phyloP scores from a whole-genome alignment of 2,888 invertebrate genomes.

The Drosophila antonietae region DNA sequence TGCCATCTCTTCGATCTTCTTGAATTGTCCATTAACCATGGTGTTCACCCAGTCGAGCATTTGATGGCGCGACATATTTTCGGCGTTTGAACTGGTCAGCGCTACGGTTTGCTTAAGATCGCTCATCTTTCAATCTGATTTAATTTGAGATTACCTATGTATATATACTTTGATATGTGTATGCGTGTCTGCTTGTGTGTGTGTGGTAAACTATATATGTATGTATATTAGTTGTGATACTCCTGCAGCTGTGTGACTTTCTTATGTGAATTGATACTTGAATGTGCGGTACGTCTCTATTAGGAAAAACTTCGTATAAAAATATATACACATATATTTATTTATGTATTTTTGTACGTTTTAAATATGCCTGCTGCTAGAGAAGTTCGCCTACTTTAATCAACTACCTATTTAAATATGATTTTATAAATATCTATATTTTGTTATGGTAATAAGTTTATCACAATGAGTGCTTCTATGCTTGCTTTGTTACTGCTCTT shows the following conservation, averaged over 20 bases:
- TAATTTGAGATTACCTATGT: background rate
- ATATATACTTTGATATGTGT: background rate
- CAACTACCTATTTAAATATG: background rate
- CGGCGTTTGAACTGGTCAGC: slow-evolving; percentile 85
- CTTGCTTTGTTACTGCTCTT: slow-evolving; percentile 14
- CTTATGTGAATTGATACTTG: slow-evolving; percentile 1
- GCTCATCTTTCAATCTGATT: slow-evolving; percentile 32
- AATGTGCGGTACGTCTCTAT: background rate
- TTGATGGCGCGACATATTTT: slow-evolving; percentile 98
- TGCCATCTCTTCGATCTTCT: slow-evolving; percentile 98
- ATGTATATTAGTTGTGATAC: slow-evolving; percentile 10
- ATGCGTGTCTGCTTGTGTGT: background rate
- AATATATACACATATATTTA: background rate
- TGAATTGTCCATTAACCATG: slow-evolving; percentile 94
- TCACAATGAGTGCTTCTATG: background rate
- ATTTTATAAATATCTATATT: background rate
- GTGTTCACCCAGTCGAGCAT: slow-evolving; percentile 99
- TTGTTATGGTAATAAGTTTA: background rate
- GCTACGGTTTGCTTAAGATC: slow-evolving; percentile 70
- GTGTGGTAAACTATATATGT: background rate
- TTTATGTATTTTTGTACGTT: background rate
- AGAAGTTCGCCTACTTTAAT: background rate
- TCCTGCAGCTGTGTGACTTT: slow-evolving; percentile 1
- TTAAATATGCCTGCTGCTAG: background rate
- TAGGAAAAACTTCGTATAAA: slow-evolving; percentile 1